Evolutionary conservation across 2,888 invertebrate genomes (phyloP).

Genomic region (Achlya flavicornis): DNA sequence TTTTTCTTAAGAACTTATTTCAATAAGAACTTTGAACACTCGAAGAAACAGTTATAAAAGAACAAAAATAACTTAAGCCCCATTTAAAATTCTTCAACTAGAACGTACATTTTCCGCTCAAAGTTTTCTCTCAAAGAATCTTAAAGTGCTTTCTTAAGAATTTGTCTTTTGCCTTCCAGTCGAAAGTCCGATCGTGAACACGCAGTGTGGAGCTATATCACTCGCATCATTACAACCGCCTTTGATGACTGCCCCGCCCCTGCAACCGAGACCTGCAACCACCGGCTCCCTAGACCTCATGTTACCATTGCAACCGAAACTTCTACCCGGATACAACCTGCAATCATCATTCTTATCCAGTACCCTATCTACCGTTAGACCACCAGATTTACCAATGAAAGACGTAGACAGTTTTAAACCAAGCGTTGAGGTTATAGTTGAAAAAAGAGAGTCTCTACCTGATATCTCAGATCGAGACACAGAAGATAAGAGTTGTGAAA

Average conservation of each 20-base stretch:
- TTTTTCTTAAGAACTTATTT: not conserved
- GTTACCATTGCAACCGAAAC: conserved; percentile 89
- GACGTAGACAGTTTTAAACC: conserved; percentile 59
- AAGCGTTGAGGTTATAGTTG: conserved; percentile 66
- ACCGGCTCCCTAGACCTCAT: conserved; percentile 87
- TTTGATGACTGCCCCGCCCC: conserved; percentile 82
- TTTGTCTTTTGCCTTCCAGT: conserved; percentile 73
- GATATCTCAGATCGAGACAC: conserved; percentile 51
- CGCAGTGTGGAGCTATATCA: conserved; percentile 75
- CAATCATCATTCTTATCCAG: conserved; percentile 78
- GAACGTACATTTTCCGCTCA: not conserved
- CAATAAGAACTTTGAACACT: not conserved
- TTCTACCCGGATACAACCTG: conserved; percentile 83
- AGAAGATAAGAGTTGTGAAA: conserved; percentile 49
- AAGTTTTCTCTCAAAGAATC: not conserved
- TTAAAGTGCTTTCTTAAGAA: conserved; percentile 15
- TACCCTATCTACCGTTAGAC: conserved; percentile 78
- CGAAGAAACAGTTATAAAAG: not conserved
- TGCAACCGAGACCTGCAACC: conserved; percentile 88
- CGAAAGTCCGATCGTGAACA: conserved; percentile 81
- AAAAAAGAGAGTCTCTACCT: conserved; percentile 56
- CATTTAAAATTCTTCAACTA: not conserved
- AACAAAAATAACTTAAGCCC: not conserved
- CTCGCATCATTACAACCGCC: conserved; percentile 82
- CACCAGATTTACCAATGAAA: conserved; percentile 61